Evolutionary conservation across 2,113 vertebrate species (phyloP).

Genomic region (Symphodus melops): DNA sequence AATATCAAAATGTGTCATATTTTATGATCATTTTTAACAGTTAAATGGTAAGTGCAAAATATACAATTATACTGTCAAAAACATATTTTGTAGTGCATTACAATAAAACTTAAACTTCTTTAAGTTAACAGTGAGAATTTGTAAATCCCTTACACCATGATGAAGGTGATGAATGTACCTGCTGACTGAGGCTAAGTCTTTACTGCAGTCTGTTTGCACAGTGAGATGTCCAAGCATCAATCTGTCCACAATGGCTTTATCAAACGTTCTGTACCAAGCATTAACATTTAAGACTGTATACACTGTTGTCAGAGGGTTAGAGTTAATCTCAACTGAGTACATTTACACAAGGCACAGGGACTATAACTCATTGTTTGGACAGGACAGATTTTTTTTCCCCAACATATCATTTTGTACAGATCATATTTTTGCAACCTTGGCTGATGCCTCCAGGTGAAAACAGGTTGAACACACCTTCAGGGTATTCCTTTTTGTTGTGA

Average conservation of each 20-base stretch:
- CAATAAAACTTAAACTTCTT: not conserved
- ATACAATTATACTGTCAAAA: no score
- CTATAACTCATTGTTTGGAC: conserved; percentile 44
- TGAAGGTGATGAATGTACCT: conserved; percentile 51
- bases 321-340: conserved; percentile 44
- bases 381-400: not conserved
- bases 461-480: conserved; percentile 26
- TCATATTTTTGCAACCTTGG: conserved; percentile 17
- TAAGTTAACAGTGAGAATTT: not conserved
- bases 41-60: no score
- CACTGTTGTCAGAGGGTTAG: conserved; percentile 2
- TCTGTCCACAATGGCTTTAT: conserved; percentile 65
- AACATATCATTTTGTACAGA: not conserved
- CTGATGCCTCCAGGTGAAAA: conserved; percentile 41
- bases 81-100: no score
- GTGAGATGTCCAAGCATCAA: conserved; percentile 51
- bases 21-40: no score
- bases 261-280: conserved; percentile 32
- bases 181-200: conserved; percentile 44
- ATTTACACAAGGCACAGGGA: conserved; percentile 28
- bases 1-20: no score
- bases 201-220: conserved; percentile 53
- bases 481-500: conserved; percentile 56
- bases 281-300: conserved; percentile 46
- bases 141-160: not conserved